These are phyloP conservation scores for Plagodis pulveraria DNA, from an alignment of 2,888 invertebrate species.

Conservation along the genomic window DNA sequence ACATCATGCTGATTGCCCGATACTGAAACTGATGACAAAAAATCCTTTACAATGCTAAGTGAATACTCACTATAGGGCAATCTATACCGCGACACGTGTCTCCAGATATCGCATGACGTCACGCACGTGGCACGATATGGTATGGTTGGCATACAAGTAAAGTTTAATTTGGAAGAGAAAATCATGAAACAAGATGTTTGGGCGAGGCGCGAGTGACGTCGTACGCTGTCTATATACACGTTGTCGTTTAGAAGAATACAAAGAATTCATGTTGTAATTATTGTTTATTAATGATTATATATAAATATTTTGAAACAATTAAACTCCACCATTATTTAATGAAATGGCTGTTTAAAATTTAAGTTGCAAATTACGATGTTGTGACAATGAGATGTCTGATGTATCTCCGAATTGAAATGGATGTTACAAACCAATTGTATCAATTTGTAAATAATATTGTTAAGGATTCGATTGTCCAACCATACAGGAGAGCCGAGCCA, in stretches of 20 bases:
- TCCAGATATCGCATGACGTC: too few relatives aligned
- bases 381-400: conserved; percentile 1
- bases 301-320: conserved; percentile 12
- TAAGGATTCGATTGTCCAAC: conserved; percentile 64
- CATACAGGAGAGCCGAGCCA: conserved; percentile 54
- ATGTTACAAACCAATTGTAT: conserved; percentile 38
- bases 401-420: conserved; percentile 25
- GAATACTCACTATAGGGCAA: too few relatives aligned
- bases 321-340: conserved; percentile 15
- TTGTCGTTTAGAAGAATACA: too few relatives aligned
- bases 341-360: conserved; percentile 35
- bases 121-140: too few relatives aligned
- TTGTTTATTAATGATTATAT: not conserved
- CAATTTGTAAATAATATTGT: conserved; percentile 41
- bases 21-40: not conserved
- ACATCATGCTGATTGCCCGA: not conserved
- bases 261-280: too few relatives aligned
- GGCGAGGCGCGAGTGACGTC: too few relatives aligned
- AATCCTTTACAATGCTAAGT: not conserved
- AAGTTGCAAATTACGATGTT: conserved; percentile 16
- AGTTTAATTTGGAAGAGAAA: too few relatives aligned
- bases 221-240: too few relatives aligned
- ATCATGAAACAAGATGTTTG: too few relatives aligned
- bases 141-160: too few relatives aligned
- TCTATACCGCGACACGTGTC: too few relatives aligned